These are phyloP conservation scores for Cotesia congregata DNA, from an alignment of 2,888 invertebrate genomes.

Conservation along the genomic window DNA sequence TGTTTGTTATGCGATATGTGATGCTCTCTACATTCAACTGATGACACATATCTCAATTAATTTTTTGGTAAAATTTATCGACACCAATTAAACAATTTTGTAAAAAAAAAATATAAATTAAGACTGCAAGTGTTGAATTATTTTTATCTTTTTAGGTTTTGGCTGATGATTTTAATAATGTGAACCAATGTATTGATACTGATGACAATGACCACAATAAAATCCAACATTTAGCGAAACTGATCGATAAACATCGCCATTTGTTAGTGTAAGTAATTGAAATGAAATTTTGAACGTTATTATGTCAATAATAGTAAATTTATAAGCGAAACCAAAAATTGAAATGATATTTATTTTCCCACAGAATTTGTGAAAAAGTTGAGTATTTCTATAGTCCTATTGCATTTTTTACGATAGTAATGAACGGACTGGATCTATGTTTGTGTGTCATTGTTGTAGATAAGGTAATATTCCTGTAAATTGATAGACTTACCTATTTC, in stretches of 20 bases:
- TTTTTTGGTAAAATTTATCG: not conserved
- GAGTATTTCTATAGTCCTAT: not conserved
- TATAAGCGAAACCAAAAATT: too few species aligned
- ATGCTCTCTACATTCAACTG: not conserved
- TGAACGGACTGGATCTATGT: not conserved
- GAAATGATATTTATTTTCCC: not conserved
- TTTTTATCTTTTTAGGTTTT: not conserved
- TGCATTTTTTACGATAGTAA: not conserved
- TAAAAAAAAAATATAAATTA: too few species aligned
- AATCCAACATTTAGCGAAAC: not conserved
- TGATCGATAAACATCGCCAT: not conserved
- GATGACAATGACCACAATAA: not conserved
- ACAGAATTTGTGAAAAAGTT: not conserved
- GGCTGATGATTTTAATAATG: not conserved
- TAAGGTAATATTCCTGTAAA: not conserved
- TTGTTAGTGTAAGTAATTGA: not conserved
- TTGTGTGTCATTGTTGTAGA: not conserved
- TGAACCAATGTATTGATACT: not conserved
- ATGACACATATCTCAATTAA: not conserved
- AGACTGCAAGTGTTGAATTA: not conserved
- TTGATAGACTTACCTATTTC: not conserved
- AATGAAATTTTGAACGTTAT: not conserved
- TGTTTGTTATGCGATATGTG: not conserved
- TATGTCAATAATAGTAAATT: not conserved
- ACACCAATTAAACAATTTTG: not conserved